Evolutionary conservation across 2,888 invertebrate genomes (phyloP), one percentile per base, ranked within the genome.

Genomic region (Leucozona laternaria): DNA sequence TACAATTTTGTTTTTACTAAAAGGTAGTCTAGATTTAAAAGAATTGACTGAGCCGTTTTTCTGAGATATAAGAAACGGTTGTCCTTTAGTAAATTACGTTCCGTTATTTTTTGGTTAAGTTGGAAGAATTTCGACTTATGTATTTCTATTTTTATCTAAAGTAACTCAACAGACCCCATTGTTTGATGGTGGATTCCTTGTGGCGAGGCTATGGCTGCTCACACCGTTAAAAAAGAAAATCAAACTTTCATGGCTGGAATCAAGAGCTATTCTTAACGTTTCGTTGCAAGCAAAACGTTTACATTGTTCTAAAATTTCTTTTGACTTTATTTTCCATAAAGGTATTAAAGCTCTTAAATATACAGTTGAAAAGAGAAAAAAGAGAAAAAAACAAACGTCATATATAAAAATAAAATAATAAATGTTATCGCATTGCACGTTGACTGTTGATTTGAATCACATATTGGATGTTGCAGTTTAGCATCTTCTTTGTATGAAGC

Each of bases 401-500:
- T n/a, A n/a, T n/a, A 31, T 31, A 76, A 48, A 45, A 45, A 22
- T 22, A 68, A 55, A 45, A 48, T 73, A 73, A 82, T 73, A 76
- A 68, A 68, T 76, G 28, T 70, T 70, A 83, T 83, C 70, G 64
- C 79, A 83, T 83, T 62, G 64, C 79, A 75, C 73, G 60, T 70
- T 78, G 72, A 82, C 72, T 78, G 60, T 78, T 78, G 78, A 78
- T 82, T 82, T 50, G 58, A 72, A 72, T 78, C 68, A 45, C 72
- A 72, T 48, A 34, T 50, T 60, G 48, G 20, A 43, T n/a, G 22
- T 62, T 10, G 50, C 37, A 37, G 50, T 53, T 66, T 28, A 43
- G 50, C 68, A 40, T 70, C 22, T 31, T 43, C 53, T 64, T 53
- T 64, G 28, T 17, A 34, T 53, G 7, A 53, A 62, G 17, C 13